Percentiles rank a stretch among this genome's conserved stretches.
phyloP scores from a whole-genome alignment of 1,140 invertebrate species.

The Colletes gigas region DNA sequence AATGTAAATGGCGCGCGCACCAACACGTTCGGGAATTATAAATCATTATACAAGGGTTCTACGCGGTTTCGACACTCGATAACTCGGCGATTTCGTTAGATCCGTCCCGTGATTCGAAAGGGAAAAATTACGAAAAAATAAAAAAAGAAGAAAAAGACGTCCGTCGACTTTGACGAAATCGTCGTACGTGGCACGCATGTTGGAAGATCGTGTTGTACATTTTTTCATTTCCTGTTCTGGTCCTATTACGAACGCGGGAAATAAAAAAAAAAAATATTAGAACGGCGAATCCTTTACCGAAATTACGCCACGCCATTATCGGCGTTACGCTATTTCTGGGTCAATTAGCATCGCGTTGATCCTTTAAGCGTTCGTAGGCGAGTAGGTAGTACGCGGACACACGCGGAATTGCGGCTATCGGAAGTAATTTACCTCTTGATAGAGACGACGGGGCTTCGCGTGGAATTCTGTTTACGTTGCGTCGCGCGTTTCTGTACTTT shows the following conservation, averaged over 20 bases:
- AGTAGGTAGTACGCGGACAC: background rate
- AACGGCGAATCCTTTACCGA: slow-evolving; percentile 56
- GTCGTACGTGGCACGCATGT: slow-evolving; percentile 18
- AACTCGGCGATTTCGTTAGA: slow-evolving; percentile 39
- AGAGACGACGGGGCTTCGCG: background rate
- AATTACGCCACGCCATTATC: slow-evolving; percentile 71
- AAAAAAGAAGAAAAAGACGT: no score
- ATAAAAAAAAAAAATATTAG: no score
- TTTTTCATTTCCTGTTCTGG: background rate
- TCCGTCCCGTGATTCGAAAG: background rate
- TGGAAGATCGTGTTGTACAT: background rate
- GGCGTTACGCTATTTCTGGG: slow-evolving; percentile 65
- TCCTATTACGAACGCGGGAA: no score
- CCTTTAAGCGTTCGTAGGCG: slow-evolving; percentile 48
- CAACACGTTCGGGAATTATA: slow-evolving; percentile 49
- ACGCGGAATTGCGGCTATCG: slow-evolving; percentile 37
- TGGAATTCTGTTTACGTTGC: slow-evolving; percentile 1
- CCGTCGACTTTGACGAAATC: slow-evolving; percentile 5
- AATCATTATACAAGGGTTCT: slow-evolving; percentile 42
- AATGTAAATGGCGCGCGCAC: slow-evolving; percentile 61
- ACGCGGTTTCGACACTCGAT: slow-evolving; percentile 31
- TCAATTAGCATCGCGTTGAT: slow-evolving; percentile 60
- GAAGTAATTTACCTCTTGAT: slow-evolving; percentile 29
- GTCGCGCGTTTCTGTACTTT: background rate
- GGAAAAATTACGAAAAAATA: slow-evolving; percentile 1